These are phyloP conservation scores for Xanthorhoe designata DNA, from an alignment of 2,888 invertebrate species.

Conservation along the genomic window DNA sequence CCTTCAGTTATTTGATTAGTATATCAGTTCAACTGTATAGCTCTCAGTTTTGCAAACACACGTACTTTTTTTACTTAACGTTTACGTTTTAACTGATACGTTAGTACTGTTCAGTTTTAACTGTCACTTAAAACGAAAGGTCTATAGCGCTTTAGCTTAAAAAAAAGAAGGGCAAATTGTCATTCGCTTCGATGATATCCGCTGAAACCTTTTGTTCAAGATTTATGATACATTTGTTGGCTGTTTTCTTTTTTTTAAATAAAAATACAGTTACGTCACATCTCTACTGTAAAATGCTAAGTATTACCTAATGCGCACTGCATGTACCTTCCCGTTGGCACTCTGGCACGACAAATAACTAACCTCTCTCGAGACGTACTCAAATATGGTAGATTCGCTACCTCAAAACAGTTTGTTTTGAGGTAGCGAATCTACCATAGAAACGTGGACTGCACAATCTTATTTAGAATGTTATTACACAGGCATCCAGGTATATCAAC, in stretches of 20 bases:
- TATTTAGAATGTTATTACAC: conserved; percentile 4
- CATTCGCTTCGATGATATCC: no score
- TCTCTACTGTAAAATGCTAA: conserved; percentile 1
- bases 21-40: no score
- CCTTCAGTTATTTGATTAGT: no score
- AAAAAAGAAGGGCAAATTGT: no score
- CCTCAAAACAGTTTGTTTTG: conserved; percentile 10
- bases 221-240: background rate
- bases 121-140: no score
- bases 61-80: no score
- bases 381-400: no score
- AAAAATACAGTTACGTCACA: background rate
- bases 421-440: background rate
- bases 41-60: no score
- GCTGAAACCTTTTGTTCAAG: background rate
- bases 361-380: conserved; percentile 6
- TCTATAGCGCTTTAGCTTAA: no score
- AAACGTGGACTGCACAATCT: background rate
- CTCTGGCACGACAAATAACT: conserved; percentile 21
- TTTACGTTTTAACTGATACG: no score
- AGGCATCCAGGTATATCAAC: no score
- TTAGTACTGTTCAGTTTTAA: no score
- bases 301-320: conserved; percentile 8
- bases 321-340: conserved; percentile 1
- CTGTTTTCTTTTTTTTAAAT: background rate